These are phyloP conservation scores for Netelia fuscicornis DNA, from an alignment of 2,888 invertebrate species.

Conservation along the genomic window DNA sequence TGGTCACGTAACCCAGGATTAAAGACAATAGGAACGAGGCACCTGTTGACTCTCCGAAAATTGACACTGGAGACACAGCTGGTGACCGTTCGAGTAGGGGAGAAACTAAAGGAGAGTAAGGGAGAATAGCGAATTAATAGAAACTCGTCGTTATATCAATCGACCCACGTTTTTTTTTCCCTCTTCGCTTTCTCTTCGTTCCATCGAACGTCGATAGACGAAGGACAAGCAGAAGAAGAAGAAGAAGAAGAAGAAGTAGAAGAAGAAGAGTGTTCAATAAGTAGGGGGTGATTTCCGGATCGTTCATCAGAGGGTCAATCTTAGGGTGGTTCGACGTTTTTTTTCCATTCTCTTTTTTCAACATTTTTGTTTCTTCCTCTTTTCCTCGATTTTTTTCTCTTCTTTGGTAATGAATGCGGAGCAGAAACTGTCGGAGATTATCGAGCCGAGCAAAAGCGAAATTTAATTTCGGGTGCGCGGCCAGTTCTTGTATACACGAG, in stretches of 20 bases:
- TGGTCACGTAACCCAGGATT: constrained; percentile 64
- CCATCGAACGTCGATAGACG: neutral
- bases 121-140: constrained; percentile 64
- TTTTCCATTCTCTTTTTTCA: constrained; percentile 31
- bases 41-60: constrained; percentile 65
- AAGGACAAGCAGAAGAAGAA: constrained; percentile 3
- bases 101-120: neutral
- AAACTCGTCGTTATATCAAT: constrained; percentile 66
- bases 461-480: constrained; percentile 67
- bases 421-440: constrained; percentile 66
- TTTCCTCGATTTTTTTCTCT: neutral
- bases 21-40: constrained; percentile 62
- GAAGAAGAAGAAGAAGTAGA: constrained; percentile 17
- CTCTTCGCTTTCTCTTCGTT: neutral
- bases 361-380: constrained; percentile 3
- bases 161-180: constrained; percentile 34
- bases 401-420: constrained; percentile 64
- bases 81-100: constrained; percentile 35
- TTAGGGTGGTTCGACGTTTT: constrained; percentile 58
- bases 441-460: constrained; percentile 67
- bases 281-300: constrained; percentile 54
- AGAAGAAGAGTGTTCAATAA: constrained; percentile 51
- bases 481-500: constrained; percentile 10
- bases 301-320: constrained; percentile 48
- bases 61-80: constrained; percentile 67